A percentile compares a stretch with the other conserved stretches of the same genome.
These are phyloP conservation scores for Heliopora coerulea DNA, from an alignment of 92 coral and sea anemone genomes.

Conservation along the genomic window DNA sequence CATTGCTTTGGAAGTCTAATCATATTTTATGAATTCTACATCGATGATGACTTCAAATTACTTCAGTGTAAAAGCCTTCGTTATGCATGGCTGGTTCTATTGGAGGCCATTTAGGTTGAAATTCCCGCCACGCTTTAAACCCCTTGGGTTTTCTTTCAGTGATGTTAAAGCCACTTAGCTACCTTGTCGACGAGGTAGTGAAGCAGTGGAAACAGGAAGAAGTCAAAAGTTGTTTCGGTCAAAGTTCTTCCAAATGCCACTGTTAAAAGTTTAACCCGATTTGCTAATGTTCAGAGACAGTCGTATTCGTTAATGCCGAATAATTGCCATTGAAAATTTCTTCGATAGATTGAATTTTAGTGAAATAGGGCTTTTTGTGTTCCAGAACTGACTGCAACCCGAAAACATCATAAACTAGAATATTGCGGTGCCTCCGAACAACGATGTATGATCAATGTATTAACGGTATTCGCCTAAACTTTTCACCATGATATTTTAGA, in stretches of 20 bases:
- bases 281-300: no score
- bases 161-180: neutral
- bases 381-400: no score
- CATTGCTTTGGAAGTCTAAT: no score
- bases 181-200: neutral
- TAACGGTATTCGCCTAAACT: no score
- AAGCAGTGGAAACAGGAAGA: neutral
- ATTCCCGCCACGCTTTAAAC: constrained; percentile 28
- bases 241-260: no score
- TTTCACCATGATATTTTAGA: no score
- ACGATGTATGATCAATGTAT: neutral
- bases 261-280: no score
- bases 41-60: neutral
- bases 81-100: constrained; percentile 17
- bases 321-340: no score
- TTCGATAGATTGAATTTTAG: no score
- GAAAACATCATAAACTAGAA: no score
- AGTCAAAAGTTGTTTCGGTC: neutral
- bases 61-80: constrained; percentile 1
- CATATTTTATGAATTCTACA: constrained; percentile 2
- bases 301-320: no score
- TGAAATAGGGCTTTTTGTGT: no score
- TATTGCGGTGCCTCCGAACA: neutral
- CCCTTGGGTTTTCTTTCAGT: constrained; percentile 24
- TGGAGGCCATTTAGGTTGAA: constrained; percentile 11